phyloP scores from a whole-genome alignment of 2,113 vertebrate genomes.

The Salvelinus fontinalis region DNA sequence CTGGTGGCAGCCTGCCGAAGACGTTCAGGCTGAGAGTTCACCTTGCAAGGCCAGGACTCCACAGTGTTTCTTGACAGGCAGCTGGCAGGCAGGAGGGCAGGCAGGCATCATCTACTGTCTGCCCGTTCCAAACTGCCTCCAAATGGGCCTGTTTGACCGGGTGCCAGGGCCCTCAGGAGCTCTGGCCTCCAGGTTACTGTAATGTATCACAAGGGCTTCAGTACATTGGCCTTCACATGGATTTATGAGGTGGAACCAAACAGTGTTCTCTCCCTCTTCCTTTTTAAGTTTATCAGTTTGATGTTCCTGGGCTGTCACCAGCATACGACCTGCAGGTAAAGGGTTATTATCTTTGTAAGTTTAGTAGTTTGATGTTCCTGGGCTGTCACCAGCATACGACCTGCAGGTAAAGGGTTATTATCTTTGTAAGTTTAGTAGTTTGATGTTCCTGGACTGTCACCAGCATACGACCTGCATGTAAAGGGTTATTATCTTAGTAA shows the following conservation, averaged over 20 bases:
- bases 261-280: not conserved
- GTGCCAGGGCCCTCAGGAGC: conserved; percentile 2
- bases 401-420: no score
- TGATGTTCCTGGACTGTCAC: no score
- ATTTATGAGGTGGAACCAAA: not conserved
- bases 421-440: no score
- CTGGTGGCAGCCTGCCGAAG: conserved; percentile 25
- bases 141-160: conserved; percentile 12
- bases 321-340: no score
- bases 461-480: no score
- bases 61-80: conserved; percentile 28
- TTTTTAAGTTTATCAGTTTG: no score
- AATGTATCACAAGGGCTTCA: not conserved
- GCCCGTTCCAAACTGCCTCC: not conserved
- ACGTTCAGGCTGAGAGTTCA: conserved; percentile 35
- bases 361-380: no score
- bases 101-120: not conserved
- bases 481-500: no score
- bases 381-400: no score
- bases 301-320: no score
- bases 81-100: conserved; percentile 24
- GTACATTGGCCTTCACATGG: not conserved
- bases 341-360: no score
- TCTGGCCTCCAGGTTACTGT: conserved; percentile 6
- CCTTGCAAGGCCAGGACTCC: conserved; percentile 26